These are phyloP conservation scores for Gallinago jamesoni DNA, from an alignment of 2,113 vertebrate genomes.

Conservation along the genomic window DNA sequence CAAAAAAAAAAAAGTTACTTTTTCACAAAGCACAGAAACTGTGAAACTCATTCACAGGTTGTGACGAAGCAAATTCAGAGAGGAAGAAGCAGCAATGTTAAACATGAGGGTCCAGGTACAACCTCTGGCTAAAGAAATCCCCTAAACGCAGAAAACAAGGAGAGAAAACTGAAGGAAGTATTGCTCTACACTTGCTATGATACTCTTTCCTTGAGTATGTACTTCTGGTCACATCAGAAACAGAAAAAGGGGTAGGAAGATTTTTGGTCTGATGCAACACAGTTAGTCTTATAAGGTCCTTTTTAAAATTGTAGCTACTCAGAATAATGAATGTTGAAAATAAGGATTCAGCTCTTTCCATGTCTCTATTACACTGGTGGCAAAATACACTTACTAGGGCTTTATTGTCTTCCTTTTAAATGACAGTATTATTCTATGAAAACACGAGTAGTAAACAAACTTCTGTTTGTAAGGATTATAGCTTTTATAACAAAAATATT, in stretches of 20 bases:
- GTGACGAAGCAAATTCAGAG: not conserved
- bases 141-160: not conserved
- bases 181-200: not conserved
- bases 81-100: not conserved
- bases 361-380: not conserved
- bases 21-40: not conserved
- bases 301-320: not conserved
- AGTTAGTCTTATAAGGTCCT: not conserved
- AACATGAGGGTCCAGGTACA: not conserved
- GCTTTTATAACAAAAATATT: not conserved
- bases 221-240: not conserved
- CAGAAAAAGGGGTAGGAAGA: not conserved
- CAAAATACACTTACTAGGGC: not conserved
- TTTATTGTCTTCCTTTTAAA: not conserved
- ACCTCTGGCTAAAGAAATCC: not conserved
- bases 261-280: not conserved
- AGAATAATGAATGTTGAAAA: not conserved
- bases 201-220: not conserved
- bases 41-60: not conserved
- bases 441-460: not conserved
- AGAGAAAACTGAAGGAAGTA: not conserved
- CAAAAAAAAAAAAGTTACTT: not conserved
- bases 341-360: not conserved
- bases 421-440: not conserved
- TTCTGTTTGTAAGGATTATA: not conserved